Evolutionary conservation across 1,140 invertebrate genomes (phyloP), one percentile per base, ranked within the genome.

Genomic region (Drosophila sucinea): DNA sequence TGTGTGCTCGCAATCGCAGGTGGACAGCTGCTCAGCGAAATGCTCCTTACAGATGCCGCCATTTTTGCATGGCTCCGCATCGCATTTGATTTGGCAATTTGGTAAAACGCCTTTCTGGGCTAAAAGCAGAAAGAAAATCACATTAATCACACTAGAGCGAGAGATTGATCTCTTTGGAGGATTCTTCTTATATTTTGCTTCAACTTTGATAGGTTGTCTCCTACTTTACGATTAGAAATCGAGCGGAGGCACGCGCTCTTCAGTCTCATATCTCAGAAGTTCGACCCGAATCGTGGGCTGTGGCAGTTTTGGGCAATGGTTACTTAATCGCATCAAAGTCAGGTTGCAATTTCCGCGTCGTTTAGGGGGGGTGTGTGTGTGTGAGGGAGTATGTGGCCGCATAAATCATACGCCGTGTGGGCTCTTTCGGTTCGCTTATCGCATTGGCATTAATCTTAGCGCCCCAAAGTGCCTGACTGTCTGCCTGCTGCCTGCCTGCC

Each of bases 81-180:
- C 96, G 90, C 97, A 99, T 81, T 97, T 96, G 95, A 97, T 97
- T 74, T 96, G 95, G 92, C 97, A 98, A 72, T 96, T 95, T 1
- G 95, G 94, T 17, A 97, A 91, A 0, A 98, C 95, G 4, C 96
- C 97, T 89, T 93, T 87, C 23, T 77, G 79, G 61, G 62, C 91
- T 92, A 70, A 62, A 23, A 51, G 8, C 54, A 2, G 2, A 33
- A 7, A 23, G 10, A 33, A 47, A 23, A 11, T 30, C 7, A 10
- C 47, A 33, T 40, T 55, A 44, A 25, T 25, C 11, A 38, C 35
- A 11, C 5, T 7, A 38, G 8, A 11, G 8, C 8, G 35, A 38
- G 2, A 38, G 35, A 38, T 7, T 10, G 7, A 38, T 7, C 2
- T 8, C 17, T 17, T 17, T 3, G 3, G 11, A 3, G 6, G 10